Conservation (phyloP, 2,888 invertebrate species). For the Sesamia inferens region DNA sequence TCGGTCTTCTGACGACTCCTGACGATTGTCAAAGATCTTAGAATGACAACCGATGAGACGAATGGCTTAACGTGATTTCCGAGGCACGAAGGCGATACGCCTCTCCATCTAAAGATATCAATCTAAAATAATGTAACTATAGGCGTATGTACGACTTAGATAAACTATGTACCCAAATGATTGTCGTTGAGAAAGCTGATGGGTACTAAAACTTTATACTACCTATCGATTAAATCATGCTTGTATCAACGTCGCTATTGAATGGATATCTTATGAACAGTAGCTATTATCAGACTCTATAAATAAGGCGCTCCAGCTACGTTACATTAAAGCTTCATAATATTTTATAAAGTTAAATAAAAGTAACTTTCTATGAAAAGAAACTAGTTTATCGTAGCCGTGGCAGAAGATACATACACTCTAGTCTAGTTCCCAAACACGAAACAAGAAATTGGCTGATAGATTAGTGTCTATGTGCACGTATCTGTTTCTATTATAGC, state of each 20-base stretch:
- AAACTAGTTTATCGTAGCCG: neutral
- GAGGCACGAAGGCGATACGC: neutral
- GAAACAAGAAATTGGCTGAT: conserved; percentile 34
- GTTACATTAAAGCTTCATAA: conserved; percentile 19
- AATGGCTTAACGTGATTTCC: neutral
- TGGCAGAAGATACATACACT: conserved; percentile 1
- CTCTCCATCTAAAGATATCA: neutral
- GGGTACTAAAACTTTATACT: conserved; percentile 64
- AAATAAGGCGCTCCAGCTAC: conserved; percentile 32
- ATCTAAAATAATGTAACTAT: neutral
- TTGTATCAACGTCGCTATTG: conserved; percentile 37
- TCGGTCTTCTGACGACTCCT: neutral
- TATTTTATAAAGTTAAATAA: conserved; percentile 14
- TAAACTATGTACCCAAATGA: conserved; percentile 44
- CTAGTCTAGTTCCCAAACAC: conserved; percentile 6
- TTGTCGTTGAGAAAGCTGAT: conserved; percentile 56
- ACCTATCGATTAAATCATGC: conserved; percentile 62
- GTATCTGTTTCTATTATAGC: conserved; percentile 12
- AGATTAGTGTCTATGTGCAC: conserved; percentile 25
- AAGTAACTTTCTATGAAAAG: neutral
- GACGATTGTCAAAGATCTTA: neutral
- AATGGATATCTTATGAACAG: conserved; percentile 57
- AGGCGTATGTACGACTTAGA: conserved; percentile 11
- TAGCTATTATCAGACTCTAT: conserved; percentile 28
- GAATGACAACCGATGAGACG: neutral